Conservation (phyloP, 2,113 vertebrate species). For the Emydocephalus ijimae region DNA sequence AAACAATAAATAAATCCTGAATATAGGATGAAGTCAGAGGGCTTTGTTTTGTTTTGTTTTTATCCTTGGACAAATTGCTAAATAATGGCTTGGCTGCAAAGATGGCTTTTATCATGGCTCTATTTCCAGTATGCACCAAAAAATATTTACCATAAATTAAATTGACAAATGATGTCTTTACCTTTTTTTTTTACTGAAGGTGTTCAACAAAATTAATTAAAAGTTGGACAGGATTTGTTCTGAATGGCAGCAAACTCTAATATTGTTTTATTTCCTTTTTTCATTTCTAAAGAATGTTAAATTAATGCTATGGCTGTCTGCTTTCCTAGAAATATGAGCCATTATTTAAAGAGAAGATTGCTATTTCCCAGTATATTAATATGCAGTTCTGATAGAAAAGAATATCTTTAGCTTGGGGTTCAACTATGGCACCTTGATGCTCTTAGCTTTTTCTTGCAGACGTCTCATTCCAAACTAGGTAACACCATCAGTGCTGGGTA, state of each 20-base stretch:
- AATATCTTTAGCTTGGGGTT: background rate
- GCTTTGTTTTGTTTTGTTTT: background rate
- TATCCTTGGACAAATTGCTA: background rate
- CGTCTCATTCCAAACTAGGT: background rate
- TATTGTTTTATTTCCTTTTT: background rate
- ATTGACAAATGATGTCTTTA: background rate
- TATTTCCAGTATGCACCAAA: background rate
- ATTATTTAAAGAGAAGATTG: background rate
- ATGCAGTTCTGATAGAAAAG: background rate
- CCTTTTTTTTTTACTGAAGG: background rate
- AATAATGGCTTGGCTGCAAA: background rate
- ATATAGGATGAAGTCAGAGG: background rate
- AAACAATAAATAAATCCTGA: background rate
- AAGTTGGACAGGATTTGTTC: background rate
- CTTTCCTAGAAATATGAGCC: background rate
- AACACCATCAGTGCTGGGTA: background rate
- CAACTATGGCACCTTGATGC: background rate
- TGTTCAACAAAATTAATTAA: background rate
- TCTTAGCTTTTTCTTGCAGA: background rate
- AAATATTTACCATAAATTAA: background rate
- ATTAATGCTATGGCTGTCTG: background rate
- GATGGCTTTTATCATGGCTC: background rate
- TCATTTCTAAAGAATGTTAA: background rate
- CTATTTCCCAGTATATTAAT: background rate
- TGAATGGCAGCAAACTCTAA: background rate